Conservation (phyloP, 1,140 invertebrate species). For the Dendroctonus valens region DNA sequence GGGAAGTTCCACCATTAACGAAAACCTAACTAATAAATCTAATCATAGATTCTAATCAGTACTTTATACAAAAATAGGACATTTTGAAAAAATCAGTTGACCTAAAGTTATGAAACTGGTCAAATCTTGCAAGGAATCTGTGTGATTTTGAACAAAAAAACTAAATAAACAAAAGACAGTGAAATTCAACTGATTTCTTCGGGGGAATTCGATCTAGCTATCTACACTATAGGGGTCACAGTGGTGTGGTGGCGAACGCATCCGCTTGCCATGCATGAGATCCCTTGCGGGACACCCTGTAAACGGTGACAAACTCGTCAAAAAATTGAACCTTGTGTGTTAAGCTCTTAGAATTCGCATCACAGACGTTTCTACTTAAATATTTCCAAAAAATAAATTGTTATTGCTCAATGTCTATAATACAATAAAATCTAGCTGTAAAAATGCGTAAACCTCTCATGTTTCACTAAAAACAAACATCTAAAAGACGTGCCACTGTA, state of each 20-base stretch:
- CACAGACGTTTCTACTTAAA: slow-evolving; percentile 28
- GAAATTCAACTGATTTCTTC: too few species aligned
- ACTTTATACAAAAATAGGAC: slow-evolving; percentile 44
- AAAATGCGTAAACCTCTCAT: background rate
- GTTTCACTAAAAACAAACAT: too few species aligned
- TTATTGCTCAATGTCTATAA: background rate
- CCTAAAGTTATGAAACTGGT: too few species aligned
- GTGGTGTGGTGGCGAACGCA: too few species aligned
- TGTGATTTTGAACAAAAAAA: background rate
- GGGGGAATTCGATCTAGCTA: too few species aligned
- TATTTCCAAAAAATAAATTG: slow-evolving; percentile 12
- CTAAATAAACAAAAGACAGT: background rate
- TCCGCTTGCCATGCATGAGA: too few species aligned
- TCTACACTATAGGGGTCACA: too few species aligned
- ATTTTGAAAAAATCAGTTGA: slow-evolving; percentile 38
- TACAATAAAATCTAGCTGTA: background rate
- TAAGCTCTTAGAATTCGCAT: slow-evolving; percentile 28
- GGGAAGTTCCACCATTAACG: slow-evolving; percentile 20
- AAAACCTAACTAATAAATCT: slow-evolving; percentile 33
- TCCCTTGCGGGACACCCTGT: too few species aligned
- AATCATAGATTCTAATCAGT: slow-evolving; percentile 41
- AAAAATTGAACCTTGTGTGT: slow-evolving; percentile 6
- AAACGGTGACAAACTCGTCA: too few species aligned
- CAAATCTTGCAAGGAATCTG: background rate
- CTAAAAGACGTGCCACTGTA: too few species aligned